These are phyloP conservation scores for Sylvilagus floridanus DNA, from an alignment of 2,797 vertebrate species.

Conservation along the genomic window DNA sequence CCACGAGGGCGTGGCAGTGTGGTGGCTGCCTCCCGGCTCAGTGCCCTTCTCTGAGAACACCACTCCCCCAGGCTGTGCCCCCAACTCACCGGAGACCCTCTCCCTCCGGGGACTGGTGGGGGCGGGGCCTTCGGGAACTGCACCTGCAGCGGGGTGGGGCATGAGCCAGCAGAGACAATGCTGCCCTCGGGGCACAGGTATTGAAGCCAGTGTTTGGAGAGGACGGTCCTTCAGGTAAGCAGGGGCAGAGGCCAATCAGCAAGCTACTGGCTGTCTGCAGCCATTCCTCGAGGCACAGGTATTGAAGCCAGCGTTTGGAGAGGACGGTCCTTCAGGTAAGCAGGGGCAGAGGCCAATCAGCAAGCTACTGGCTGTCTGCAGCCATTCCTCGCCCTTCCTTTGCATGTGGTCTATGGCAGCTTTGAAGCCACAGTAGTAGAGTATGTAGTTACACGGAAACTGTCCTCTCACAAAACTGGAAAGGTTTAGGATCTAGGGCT, in stretches of 20 bases:
- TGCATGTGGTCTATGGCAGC: not conserved
- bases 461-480: not conserved
- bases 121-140: not conserved
- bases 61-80: not conserved
- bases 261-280: not conserved
- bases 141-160: not conserved
- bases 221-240: not conserved
- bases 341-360: not conserved
- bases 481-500: not conserved
- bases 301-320: not conserved
- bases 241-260: not conserved
- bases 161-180: not conserved
- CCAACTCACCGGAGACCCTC: not conserved
- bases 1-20: conserved; percentile 74
- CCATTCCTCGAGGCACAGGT: not conserved
- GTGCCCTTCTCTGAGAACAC: not conserved
- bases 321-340: not conserved
- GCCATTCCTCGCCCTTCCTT: not conserved
- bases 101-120: not conserved
- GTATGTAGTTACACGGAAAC: not conserved
- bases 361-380: not conserved
- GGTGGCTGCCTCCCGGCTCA: conserved; percentile 39
- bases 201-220: not conserved
- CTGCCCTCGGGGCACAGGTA: not conserved
- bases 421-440: not conserved